Base-by-base conservation (phyloP, 2,113 vertebrate genomes). In the Ovibos moschatus region DNA sequence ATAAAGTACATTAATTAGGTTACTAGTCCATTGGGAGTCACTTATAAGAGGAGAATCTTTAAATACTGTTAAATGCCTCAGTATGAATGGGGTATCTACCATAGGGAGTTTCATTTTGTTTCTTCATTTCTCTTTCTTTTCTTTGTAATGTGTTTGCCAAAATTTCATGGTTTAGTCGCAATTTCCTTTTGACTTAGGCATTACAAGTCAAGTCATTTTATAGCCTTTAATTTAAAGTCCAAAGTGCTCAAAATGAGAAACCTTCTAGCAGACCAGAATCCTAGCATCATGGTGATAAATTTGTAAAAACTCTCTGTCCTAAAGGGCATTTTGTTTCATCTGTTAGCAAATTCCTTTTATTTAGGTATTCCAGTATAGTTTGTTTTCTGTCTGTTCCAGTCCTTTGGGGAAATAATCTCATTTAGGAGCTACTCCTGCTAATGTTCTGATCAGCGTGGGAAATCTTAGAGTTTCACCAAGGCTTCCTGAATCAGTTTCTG, bases 301-400 rank as follows among this genome's bases (percentile, higher is more conserved):
- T 64, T 96, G 64, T 57, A 90, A 96, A 97, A 91, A 95, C 10
- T 5, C 14, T 78, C 89, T 98, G 28, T 95, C 82, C 0, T 76
- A 85, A 8, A 67, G 43, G 43, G 13, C 85, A 88, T 81, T 98
- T 97, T 97, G 76, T 96, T 96, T 98, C 76, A 97, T 55, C 55
- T 96, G 89, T 89, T 93, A 96, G 87, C 27, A 98, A 97, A 96
- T 92, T 94, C 86, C 21, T 97, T 98, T 95, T 78, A 86, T 88
- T 97, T 95, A 92, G 53, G 74, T 93, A 87, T 92, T 71, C 51
- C 83, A 14, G 87, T 97, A 95, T 91, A 33, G 85, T 98, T 98
- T 97, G 55, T 96, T 97, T 98, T 89, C 79, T 82, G 12, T 82
- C 95, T 94, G 25, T 43, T 74, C 40, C 55, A 45, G 51, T 85